Conservation (phyloP, 2,888 invertebrate species). For the Cremastinae sp. region DNA sequence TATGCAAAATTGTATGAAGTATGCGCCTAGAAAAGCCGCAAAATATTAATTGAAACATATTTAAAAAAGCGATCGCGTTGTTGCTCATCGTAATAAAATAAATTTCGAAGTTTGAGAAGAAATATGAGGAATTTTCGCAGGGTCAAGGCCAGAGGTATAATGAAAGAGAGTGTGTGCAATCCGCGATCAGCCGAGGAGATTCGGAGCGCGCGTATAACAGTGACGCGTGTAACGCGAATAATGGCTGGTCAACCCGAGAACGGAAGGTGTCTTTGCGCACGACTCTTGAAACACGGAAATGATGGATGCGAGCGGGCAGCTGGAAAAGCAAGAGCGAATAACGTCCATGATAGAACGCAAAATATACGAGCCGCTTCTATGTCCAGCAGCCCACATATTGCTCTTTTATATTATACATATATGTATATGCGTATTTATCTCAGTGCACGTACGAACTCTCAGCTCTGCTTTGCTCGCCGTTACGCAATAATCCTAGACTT, state of each 20-base stretch:
- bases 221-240: conserved; percentile 26
- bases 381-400: conserved; percentile 30
- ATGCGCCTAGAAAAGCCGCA: too few relatives aligned
- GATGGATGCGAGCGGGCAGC: conserved; percentile 68
- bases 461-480: conserved; percentile 71
- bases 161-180: too few relatives aligned
- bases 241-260: conserved; percentile 36
- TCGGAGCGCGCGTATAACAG: conserved; percentile 24
- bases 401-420: conserved; percentile 25
- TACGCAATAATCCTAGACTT: conserved; percentile 76
- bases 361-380: conserved; percentile 51
- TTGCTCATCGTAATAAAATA: too few relatives aligned
- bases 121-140: too few relatives aligned
- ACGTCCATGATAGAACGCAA: conserved; percentile 50
- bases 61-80: too few relatives aligned
- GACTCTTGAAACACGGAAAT: conserved; percentile 75
- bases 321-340: conserved; percentile 26
- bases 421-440: conserved; percentile 1
- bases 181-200: too few relatives aligned
- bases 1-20: too few relatives aligned
- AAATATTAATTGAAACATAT: too few relatives aligned
- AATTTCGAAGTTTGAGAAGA: too few relatives aligned
- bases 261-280: conserved; percentile 42
- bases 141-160: too few relatives aligned
- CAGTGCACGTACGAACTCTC: conserved; percentile 47